Evolutionary conservation across 1,140 invertebrate genomes (phyloP).

Genomic region (Drosophila virilis): DNA sequence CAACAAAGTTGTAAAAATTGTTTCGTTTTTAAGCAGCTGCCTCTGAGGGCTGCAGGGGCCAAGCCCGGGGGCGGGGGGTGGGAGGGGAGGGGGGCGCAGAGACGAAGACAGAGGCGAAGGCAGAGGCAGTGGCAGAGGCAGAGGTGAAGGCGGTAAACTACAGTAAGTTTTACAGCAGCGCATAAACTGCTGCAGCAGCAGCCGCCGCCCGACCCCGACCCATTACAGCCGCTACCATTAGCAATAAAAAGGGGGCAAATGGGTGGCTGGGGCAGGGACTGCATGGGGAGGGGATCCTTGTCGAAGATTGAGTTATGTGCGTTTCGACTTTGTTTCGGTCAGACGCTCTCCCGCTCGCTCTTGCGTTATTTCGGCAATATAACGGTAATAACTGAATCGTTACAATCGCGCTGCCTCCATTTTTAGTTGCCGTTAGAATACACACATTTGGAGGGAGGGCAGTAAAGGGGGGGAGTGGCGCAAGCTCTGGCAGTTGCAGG

Average conservation of each 20-base stretch:
- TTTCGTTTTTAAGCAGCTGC: constrained; percentile 74
- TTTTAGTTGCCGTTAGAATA: constrained; percentile 81
- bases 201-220: constrained; percentile 5
- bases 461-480: not conserved
- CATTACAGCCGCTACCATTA: constrained; percentile 58
- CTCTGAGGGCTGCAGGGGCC: too few relatives aligned
- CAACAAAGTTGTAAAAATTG: constrained; percentile 84
- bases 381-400: constrained; percentile 84
- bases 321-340: constrained; percentile 78
- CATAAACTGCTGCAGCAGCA: constrained; percentile 66
- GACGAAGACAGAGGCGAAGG: not conserved
- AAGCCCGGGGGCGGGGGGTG: not conserved
- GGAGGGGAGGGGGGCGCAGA: not conserved
- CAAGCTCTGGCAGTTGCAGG: constrained; percentile 67
- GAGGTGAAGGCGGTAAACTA: constrained; percentile 61
- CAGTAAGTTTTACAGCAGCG: constrained; percentile 77
- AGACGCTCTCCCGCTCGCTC: not conserved
- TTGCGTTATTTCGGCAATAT: constrained; percentile 81
- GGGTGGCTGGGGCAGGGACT: not conserved
- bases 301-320: constrained; percentile 84
- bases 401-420: constrained; percentile 74
- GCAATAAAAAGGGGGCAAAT: constrained; percentile 69
- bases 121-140: constrained; percentile 32
- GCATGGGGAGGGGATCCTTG: constrained; percentile 17
- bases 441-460: constrained; percentile 37